Evolutionary conservation across 2,888 invertebrate species (phyloP).

Genomic region (Pristionchus fissidentatus): DNA sequence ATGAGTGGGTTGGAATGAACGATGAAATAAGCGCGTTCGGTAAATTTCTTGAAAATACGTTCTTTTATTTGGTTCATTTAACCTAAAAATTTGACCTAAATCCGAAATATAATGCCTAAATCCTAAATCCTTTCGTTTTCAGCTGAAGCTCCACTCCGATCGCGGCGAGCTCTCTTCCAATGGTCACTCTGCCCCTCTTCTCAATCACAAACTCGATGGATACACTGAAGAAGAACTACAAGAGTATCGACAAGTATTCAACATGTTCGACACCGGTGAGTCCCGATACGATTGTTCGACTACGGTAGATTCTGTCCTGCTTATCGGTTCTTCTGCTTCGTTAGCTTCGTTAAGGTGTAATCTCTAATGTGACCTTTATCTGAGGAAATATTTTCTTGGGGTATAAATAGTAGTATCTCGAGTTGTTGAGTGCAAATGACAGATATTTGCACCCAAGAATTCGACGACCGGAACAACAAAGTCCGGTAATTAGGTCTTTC

Average conservation of each 20-base stretch:
- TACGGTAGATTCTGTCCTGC: not conserved
- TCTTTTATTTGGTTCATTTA: not conserved
- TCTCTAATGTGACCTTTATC: not conserved
- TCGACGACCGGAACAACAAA: not conserved
- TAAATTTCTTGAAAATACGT: not conserved
- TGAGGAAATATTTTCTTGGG: not conserved
- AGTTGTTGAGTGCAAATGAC: not conserved
- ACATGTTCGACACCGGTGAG: slow-evolving; percentile 73
- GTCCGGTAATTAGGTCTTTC: not conserved
- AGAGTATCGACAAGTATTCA: slow-evolving; percentile 74
- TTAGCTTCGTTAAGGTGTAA: not conserved
- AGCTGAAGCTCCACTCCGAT: slow-evolving; percentile 68
- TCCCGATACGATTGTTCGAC: not conserved
- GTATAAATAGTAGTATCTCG: not conserved
- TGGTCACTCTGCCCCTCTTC: slow-evolving; percentile 54
- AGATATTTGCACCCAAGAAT: not conserved
- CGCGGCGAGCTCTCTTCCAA: slow-evolving; percentile 59
- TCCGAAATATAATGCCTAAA: not conserved
- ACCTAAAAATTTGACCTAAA: not conserved
- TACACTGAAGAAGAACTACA: slow-evolving; percentile 72
- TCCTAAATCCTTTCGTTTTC: slow-evolving; percentile 48
- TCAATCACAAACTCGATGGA: slow-evolving; percentile 57
- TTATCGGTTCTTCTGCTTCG: too few species aligned
- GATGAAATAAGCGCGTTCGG: too few species aligned
- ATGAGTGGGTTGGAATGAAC: too few species aligned